phyloP scores from a whole-genome alignment of 2,113 vertebrate species.

The Mastomys natalensis region DNA sequence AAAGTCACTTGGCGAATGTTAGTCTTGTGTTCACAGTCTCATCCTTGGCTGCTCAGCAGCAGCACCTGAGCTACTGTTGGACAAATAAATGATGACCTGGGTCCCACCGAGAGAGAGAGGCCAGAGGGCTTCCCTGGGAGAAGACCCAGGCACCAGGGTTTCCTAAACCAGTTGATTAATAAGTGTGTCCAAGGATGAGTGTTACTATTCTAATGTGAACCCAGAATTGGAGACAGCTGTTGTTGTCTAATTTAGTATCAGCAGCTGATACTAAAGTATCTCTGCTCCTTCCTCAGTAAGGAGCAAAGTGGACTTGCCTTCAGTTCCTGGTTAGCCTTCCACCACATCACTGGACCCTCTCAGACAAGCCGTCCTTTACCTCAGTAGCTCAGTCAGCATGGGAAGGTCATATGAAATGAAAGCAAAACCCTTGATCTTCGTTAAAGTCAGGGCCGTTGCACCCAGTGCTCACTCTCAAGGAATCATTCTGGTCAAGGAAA shows the following conservation, averaged over 20 bases:
- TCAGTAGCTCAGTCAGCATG: neutral
- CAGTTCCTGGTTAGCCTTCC: neutral
- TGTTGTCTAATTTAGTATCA: slow-evolving; percentile 45
- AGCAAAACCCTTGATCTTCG: neutral
- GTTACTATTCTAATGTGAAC: slow-evolving; percentile 32
- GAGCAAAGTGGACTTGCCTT: neutral
- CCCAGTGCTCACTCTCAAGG: neutral
- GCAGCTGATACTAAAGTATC: neutral
- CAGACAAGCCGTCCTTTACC: neutral
- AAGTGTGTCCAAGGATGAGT: neutral
- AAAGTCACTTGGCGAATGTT: neutral
- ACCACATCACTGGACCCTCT: neutral
- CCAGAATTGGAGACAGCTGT: slow-evolving; percentile 17
- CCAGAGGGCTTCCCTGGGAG: neutral
- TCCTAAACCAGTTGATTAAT: slow-evolving; percentile 58
- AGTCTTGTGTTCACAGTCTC: slow-evolving; percentile 14
- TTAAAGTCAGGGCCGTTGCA: neutral
- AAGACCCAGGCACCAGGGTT: neutral
- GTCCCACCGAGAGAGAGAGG: neutral
- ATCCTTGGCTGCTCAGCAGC: neutral
- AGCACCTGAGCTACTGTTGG: neutral
- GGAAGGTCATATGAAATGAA: neutral
- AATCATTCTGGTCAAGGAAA: neutral
- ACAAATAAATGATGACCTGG: neutral
- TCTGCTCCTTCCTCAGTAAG: slow-evolving; percentile 44